Base-by-base conservation (phyloP, 1,140 invertebrate genomes). In the Chymomyza costata region DNA sequence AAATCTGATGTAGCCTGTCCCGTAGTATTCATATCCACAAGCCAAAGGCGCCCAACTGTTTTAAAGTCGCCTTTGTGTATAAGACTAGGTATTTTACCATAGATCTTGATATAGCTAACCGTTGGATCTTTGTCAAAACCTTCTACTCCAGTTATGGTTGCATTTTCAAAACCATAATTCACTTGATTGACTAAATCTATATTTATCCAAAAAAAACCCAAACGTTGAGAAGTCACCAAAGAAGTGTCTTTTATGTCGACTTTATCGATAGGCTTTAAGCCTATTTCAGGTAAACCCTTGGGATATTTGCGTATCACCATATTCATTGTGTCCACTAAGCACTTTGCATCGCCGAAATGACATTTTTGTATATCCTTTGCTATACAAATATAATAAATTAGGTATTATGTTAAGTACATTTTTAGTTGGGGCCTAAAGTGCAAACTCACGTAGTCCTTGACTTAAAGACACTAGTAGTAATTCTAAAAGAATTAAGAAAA, bases 81-180 rank as follows among this genome's bases (percentile, higher is more conserved):
- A 0, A 65, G 52, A 40, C 62, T 56, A 0, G 62, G 62, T 21
- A 65, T 56, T n/a, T 49, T n/a, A 7, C 58, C 62, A 32, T 56
- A 19, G 11, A 65, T 65, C 18, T 65, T 58, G 32, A 61, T 65
- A 3, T n/a, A 14, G 13, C 11, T 35, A 10, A 46, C 13, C 6
- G 58, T 65, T 18, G 57, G 57, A 34, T 65, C 21, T 21, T 46
- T 52, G 6, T 44, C 47, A 17, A 65, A 65, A 2, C 57, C 62
- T 14, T 34, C 43, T 6, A 65, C 21, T 10, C 50, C 19, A 5
- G 43, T 61, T 18, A 65, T 52, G 16, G 62, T 65, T 13, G 58
- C 40, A 30, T 65, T 65, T 16, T 65, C 62, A 17, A 61, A 65
- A 8, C 62, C 62, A 49, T 62, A 62, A 17, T 47, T 57, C 0